A percentile compares a stretch with the other conserved stretches of the same genome.
Evolutionary conservation across 1,140 invertebrate genomes (phyloP).

Genomic region (Amphibalanus amphitrite): DNA sequence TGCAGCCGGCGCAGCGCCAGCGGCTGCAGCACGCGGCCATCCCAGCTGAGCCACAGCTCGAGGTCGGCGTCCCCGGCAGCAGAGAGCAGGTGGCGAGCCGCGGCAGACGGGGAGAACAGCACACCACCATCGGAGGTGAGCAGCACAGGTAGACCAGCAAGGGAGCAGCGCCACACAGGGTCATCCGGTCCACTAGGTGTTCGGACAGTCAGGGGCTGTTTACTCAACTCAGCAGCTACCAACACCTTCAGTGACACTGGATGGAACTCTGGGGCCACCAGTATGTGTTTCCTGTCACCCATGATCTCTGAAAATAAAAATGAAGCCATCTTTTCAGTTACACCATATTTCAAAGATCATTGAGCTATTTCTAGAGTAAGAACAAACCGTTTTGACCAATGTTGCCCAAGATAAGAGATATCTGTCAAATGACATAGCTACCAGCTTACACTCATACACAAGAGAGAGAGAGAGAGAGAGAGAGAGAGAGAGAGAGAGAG

Average conservation of each 20-base stretch:
- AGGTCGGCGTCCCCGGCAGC: neutral
- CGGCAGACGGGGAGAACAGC: slow-evolving; percentile 1
- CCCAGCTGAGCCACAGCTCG: neutral
- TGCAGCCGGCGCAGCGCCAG: neutral
- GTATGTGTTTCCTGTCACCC: neutral
- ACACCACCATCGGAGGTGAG: neutral
- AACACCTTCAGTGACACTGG: neutral
- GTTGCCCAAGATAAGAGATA: too few relatives aligned
- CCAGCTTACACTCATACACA: too few relatives aligned
- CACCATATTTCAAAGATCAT: too few relatives aligned
- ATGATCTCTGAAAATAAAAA: too few relatives aligned
- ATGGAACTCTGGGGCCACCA: neutral
- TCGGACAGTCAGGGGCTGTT: neutral
- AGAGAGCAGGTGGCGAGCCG: neutral
- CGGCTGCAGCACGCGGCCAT: slow-evolving; percentile 1
- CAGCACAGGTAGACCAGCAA: neutral
- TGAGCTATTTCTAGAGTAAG: too few relatives aligned
- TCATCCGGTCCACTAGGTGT: neutral
- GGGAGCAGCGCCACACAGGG: neutral
- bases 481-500: too few relatives aligned
- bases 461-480: too few relatives aligned
- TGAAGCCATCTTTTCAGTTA: too few relatives aligned
- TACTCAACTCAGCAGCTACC: neutral
- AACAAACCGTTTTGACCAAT: too few relatives aligned
- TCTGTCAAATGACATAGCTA: too few relatives aligned